phyloP scores from a whole-genome alignment of 2,797 vertebrate genomes.

The Triplophysa bombifrons region DNA sequence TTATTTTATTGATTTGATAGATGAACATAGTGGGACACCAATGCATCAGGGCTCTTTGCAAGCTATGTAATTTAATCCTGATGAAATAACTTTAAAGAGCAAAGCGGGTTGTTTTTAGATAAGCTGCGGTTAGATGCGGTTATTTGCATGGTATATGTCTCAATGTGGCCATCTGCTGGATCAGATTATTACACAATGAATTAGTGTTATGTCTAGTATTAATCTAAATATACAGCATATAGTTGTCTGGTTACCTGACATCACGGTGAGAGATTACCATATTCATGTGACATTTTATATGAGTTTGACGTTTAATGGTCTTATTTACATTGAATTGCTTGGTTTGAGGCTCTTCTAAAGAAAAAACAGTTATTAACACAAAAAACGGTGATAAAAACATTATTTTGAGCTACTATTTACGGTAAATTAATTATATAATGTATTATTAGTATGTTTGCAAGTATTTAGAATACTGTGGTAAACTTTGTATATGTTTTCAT shows the following conservation, averaged over 20 bases:
- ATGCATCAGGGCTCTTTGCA: background rate
- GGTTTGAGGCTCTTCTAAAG: too few species aligned
- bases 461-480: background rate
- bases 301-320: too few species aligned
- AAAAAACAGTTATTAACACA: too few species aligned
- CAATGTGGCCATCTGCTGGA: constrained; percentile 77
- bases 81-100: background rate
- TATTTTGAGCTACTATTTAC: too few species aligned
- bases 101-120: background rate
- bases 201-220: background rate
- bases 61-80: background rate
- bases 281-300: too few species aligned
- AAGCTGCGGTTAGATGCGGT: background rate
- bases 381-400: too few species aligned
- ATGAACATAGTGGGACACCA: background rate
- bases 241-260: background rate
- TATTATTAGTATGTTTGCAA: too few species aligned
- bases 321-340: too few species aligned
- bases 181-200: constrained; percentile 8
- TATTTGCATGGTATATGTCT: constrained; percentile 56
- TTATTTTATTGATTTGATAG: background rate
- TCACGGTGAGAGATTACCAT: too few species aligned
- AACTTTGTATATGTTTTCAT: too few species aligned
- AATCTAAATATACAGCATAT: background rate
- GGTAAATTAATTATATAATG: too few species aligned